These are phyloP conservation scores for Scylla paramamosain DNA, from an alignment of 1,140 invertebrate species.

Conservation along the genomic window DNA sequence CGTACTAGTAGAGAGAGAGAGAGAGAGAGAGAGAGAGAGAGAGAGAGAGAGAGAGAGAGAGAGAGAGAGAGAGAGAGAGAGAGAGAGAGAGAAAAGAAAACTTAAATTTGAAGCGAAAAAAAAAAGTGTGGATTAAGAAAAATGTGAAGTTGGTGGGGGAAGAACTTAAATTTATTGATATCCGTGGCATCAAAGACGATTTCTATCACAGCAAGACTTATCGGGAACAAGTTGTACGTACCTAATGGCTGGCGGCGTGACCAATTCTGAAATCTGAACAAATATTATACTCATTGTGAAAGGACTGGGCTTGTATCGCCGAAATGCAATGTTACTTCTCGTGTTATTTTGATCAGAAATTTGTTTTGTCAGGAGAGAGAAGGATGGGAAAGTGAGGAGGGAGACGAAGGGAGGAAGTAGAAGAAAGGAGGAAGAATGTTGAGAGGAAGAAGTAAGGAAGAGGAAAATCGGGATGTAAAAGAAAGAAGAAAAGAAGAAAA, in stretches of 20 bases:
- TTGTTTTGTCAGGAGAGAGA: neutral
- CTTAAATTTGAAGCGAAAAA: too few species aligned
- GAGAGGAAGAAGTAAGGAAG: neutral
- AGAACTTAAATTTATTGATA: too few species aligned
- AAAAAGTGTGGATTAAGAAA: too few species aligned
- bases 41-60: too few species aligned
- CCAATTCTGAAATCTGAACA: neutral
- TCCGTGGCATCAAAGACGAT: neutral
- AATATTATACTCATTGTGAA: neutral
- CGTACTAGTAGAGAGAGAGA: too few species aligned
- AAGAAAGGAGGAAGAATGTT: neutral
- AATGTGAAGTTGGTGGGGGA: too few species aligned
- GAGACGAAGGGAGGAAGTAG: neutral
- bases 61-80: too few species aligned
- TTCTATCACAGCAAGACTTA: neutral
- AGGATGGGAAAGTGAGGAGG: neutral
- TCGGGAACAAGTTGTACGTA: neutral
- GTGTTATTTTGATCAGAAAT: neutral
- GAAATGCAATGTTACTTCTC: neutral
- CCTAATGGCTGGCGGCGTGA: neutral
- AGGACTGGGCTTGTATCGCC: neutral
- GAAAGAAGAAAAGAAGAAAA: neutral
- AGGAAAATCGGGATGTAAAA: neutral
- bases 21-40: too few species aligned
- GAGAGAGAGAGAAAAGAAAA: too few species aligned